These are phyloP conservation scores for Podarcis muralis DNA, from an alignment of 2,113 vertebrate species.

Conservation along the genomic window DNA sequence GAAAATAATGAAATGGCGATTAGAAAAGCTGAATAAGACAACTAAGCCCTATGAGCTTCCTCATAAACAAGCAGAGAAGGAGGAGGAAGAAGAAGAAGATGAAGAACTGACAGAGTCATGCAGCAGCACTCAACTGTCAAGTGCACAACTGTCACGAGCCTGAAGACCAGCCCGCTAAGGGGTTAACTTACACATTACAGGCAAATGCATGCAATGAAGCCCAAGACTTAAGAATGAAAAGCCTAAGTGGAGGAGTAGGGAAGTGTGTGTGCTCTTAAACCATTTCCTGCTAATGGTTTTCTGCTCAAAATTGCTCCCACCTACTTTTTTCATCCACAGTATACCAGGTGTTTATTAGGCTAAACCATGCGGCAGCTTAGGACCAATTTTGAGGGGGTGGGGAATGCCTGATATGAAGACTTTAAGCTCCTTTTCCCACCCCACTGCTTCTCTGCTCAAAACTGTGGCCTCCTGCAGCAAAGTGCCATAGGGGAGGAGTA, in stretches of 20 bases:
- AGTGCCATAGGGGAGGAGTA: too few relatives aligned
- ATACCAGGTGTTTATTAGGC: not conserved
- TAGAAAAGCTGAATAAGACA: constrained; percentile 57
- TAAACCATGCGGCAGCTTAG: not conserved
- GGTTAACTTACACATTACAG: not conserved
- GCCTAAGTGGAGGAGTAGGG: not conserved
- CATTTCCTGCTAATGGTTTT: not conserved
- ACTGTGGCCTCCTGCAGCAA: not conserved
- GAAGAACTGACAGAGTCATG: not conserved
- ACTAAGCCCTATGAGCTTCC: constrained; percentile 57
- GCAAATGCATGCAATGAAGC: not conserved
- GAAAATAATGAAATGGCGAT: constrained; percentile 56
- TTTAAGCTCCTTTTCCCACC: too few relatives aligned
- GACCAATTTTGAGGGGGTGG: not conserved
- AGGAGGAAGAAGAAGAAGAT: not conserved
- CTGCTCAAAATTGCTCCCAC: not conserved
- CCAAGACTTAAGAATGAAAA: not conserved
- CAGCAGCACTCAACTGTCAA: too few relatives aligned
- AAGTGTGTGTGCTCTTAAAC: not conserved
- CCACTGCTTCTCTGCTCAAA: not conserved
- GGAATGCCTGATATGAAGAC: not conserved
- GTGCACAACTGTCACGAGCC: not conserved
- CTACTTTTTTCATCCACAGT: not conserved
- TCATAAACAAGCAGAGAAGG: not conserved
- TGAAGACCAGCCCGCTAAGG: not conserved